Evolutionary conservation across 2,797 vertebrate species (phyloP).

Genomic region (Sebastes steindachneri): DNA sequence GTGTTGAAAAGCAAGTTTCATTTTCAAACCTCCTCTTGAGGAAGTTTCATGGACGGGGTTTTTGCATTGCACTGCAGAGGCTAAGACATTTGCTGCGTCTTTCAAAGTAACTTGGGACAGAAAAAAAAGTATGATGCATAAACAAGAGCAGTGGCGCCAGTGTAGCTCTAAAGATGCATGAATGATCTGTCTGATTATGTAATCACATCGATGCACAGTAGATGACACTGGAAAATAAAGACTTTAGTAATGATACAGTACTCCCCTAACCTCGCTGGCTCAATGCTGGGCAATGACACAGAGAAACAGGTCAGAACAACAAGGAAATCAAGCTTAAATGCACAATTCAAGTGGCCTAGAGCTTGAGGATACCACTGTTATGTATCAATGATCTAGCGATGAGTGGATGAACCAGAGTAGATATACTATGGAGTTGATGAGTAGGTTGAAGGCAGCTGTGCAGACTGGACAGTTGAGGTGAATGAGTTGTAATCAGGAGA

Average conservation of each 20-base stretch:
- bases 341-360: background rate
- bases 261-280: background rate
- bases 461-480: background rate
- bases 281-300: background rate
- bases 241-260: background rate
- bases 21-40: background rate
- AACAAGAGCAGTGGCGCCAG: background rate
- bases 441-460: background rate
- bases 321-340: background rate
- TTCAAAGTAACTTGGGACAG: background rate
- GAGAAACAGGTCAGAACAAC: background rate
- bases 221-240: background rate
- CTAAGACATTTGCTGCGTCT: background rate
- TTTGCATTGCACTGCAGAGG: background rate
- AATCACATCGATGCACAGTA: background rate
- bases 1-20: conserved; percentile 5
- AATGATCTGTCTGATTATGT: background rate
- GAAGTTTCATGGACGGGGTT: background rate
- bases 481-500: background rate
- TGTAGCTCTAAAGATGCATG: background rate
- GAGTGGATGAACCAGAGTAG: background rate
- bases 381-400: background rate
- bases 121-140: background rate
- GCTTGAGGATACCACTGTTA: background rate
- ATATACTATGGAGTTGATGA: background rate